Conservation (phyloP, 2,113 vertebrate genomes). For the Caranx melampygus region DNA sequence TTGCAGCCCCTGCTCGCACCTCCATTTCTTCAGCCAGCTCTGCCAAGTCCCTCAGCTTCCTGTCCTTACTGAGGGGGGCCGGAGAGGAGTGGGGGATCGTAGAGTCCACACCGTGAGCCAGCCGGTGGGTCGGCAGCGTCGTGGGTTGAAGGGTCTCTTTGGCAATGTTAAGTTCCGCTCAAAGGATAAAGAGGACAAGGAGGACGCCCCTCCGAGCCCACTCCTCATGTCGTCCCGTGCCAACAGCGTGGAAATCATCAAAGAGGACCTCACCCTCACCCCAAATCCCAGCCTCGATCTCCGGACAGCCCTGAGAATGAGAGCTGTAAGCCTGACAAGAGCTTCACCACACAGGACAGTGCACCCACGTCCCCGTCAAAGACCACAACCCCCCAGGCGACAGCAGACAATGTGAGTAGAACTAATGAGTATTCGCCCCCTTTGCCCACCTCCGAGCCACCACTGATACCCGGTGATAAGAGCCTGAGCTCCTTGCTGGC, state of each 20-base stretch:
- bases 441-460: constrained; percentile 78
- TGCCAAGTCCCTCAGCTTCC: constrained; percentile 91
- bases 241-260: constrained; percentile 93
- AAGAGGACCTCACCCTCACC: constrained; percentile 84
- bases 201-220: constrained; percentile 84
- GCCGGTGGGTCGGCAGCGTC: constrained; percentile 86
- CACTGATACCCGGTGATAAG: constrained; percentile 87
- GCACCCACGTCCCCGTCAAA: constrained; percentile 58
- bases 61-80: constrained; percentile 88
- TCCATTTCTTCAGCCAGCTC: constrained; percentile 86
- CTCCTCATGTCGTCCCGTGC: constrained; percentile 86
- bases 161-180: constrained; percentile 87
- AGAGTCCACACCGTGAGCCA: constrained; percentile 85
- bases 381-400: constrained; percentile 76
- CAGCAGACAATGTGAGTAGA: constrained; percentile 67
- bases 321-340: constrained; percentile 61
- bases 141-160: constrained; percentile 90
- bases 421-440: constrained; percentile 50
- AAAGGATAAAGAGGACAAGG: constrained; percentile 86
- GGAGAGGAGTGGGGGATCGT: constrained; percentile 79
- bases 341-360: constrained; percentile 54
- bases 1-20: constrained; percentile 76
- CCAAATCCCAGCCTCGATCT: constrained; percentile 65
- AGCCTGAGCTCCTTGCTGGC: constrained; percentile 94
- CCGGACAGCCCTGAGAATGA: constrained; percentile 67